phyloP scores from a whole-genome alignment of 1,140 invertebrate species.

The Mamestra configurata region DNA sequence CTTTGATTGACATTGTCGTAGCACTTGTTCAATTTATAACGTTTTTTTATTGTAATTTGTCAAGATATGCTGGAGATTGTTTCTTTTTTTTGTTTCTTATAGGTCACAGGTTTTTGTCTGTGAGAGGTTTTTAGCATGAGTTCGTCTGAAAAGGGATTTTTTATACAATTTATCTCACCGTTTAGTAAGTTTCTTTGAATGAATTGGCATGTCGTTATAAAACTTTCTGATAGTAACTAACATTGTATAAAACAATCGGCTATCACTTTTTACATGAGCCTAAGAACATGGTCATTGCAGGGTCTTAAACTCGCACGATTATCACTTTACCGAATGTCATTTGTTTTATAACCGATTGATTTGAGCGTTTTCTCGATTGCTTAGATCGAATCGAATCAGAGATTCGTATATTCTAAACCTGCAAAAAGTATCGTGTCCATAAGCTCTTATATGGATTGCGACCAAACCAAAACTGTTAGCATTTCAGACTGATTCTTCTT shows the following conservation, averaged over 20 bases:
- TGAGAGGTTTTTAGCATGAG: not conserved
- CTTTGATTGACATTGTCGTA: conserved; percentile 78
- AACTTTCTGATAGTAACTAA: not conserved
- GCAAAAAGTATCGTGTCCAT: not conserved
- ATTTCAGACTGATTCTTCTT: not conserved
- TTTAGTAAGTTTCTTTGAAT: not conserved
- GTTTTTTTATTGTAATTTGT: conserved; percentile 43
- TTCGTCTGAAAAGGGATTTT: conserved; percentile 34
- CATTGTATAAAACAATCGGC: not conserved
- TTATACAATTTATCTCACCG: not conserved
- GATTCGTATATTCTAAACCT: not conserved
- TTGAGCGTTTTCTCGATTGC: no score
- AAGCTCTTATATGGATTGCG: not conserved
- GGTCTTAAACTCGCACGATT: no score
- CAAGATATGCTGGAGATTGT: conserved; percentile 30
- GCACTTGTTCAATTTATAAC: conserved; percentile 52
- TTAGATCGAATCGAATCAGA: no score
- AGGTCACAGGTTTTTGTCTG: conserved; percentile 46
- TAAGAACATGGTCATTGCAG: not conserved
- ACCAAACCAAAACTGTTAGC: not conserved
- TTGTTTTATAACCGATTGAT: no score
- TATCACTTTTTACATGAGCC: not conserved
- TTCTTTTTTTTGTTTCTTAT: conserved; percentile 33
- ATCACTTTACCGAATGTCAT: no score
- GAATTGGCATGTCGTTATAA: not conserved